These are phyloP conservation scores for Dendroctonus ponderosae DNA, from an alignment of 1,140 invertebrate genomes.

Conservation along the genomic window DNA sequence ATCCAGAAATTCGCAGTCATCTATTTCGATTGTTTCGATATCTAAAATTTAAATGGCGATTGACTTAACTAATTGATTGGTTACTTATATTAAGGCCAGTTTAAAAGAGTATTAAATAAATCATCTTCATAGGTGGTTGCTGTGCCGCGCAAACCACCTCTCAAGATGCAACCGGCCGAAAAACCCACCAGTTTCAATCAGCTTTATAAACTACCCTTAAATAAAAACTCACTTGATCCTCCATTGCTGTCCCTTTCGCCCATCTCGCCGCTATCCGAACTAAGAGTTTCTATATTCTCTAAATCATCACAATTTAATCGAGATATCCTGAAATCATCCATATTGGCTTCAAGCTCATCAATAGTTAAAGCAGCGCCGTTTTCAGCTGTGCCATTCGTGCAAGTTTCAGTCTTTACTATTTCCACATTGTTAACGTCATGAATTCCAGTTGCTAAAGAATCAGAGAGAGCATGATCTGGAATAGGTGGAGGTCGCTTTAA, in stretches of 20 bases:
- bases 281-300: conserved; percentile 19
- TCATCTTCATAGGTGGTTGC: too few relatives aligned
- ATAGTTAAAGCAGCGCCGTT: conserved; percentile 6
- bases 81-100: too few relatives aligned
- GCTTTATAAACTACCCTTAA: too few relatives aligned
- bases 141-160: too few relatives aligned
- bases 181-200: too few relatives aligned
- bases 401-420: too few relatives aligned
- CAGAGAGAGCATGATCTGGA: neutral
- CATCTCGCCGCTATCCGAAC: conserved; percentile 14
- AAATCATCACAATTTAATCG: conserved; percentile 2
- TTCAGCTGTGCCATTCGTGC: conserved; percentile 4
- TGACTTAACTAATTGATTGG: too few relatives aligned
- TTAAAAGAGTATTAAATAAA: too few relatives aligned
- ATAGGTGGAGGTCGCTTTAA: neutral
- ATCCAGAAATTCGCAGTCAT: conserved; percentile 5
- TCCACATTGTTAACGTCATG: too few relatives aligned
- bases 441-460: conserved; percentile 1
- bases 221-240: conserved; percentile 11
- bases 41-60: neutral
- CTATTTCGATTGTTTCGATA: conserved; percentile 6
- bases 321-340: conserved; percentile 7
- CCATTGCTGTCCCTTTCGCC: conserved; percentile 14
- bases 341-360: conserved; percentile 4
- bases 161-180: too few relatives aligned